These are phyloP conservation scores for Triplophysa tibetana DNA, from an alignment of 2,113 vertebrate genomes.

Conservation along the genomic window DNA sequence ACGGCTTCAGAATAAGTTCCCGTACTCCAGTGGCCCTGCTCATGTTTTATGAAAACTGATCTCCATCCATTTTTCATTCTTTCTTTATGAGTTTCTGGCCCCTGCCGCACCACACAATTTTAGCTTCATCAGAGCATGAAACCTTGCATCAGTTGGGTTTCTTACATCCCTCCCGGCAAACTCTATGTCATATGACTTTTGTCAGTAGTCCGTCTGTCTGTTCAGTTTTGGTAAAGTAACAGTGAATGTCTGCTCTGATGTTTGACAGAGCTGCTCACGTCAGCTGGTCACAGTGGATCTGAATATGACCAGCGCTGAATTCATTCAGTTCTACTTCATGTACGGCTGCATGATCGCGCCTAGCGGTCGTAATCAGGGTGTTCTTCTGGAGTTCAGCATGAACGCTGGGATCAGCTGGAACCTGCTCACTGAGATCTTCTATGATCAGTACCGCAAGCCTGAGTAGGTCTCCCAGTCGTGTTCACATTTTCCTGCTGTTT, in stretches of 20 bases:
- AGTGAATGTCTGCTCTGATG: not conserved
- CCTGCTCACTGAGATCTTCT: constrained; percentile 94
- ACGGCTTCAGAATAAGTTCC: not conserved
- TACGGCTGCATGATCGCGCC: constrained; percentile 95
- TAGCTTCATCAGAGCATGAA: constrained; percentile 19
- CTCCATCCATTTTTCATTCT: constrained; percentile 7
- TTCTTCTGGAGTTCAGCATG: constrained; percentile 93
- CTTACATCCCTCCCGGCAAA: constrained; percentile 1
- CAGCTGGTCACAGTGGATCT: constrained; percentile 92
- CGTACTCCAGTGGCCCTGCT: not conserved
- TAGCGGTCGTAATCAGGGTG: constrained; percentile 92
- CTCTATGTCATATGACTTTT: not conserved
- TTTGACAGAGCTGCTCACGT: constrained; percentile 86
- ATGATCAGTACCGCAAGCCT: constrained; percentile 95
- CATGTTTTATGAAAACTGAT: not conserved
- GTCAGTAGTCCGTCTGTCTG: not conserved
- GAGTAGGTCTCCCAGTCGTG: constrained; percentile 72
- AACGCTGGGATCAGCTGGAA: constrained; percentile 96
- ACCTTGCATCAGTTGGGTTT: not conserved
- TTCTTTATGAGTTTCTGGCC: not conserved
- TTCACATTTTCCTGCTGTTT: too few species aligned
- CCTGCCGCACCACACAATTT: not conserved
- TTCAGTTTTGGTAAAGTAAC: not conserved
- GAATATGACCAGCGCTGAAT: constrained; percentile 94
- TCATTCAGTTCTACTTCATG: constrained; percentile 99